Evolutionary conservation across 2,113 vertebrate genomes (phyloP).

Genomic region (Beaufortia kweichowensis): DNA sequence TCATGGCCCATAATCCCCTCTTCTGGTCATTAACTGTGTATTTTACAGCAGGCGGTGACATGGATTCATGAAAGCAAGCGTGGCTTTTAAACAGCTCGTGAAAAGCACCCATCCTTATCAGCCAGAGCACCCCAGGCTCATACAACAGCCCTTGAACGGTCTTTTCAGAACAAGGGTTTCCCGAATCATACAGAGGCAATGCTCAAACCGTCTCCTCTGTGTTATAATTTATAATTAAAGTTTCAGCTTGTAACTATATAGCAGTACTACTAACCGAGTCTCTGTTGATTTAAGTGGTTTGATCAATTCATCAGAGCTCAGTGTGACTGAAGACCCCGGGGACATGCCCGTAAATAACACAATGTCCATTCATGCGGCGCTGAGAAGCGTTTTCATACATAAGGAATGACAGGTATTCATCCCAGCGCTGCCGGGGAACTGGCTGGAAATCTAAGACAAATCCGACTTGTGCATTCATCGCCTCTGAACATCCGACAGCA

Average conservation of each 20-base stretch:
- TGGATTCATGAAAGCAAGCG: background rate
- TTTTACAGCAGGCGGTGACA: conserved; percentile 20
- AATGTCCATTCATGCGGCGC: conserved; percentile 23
- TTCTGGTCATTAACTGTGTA: conserved; percentile 17
- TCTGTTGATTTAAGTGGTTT: background rate
- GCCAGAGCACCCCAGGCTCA: background rate
- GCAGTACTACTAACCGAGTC: background rate
- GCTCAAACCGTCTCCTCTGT: background rate
- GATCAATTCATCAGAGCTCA: conserved; percentile 1
- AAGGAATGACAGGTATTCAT: conserved; percentile 24
- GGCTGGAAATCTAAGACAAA: conserved; percentile 6
- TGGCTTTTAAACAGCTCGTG: conserved; percentile 8
- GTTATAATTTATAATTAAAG: too few species aligned
- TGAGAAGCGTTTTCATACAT: conserved; percentile 24
- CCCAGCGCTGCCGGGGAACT: conserved; percentile 4
- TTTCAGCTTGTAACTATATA: background rate
- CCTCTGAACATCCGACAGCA: background rate
- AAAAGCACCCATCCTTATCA: conserved; percentile 30
- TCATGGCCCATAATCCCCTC: conserved; percentile 23
- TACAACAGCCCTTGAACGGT: background rate
- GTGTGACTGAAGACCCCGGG: background rate
- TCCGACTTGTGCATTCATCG: background rate
- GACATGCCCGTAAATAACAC: conserved; percentile 24
- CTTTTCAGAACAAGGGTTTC: background rate
- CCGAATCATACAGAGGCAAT: background rate